Percentiles rank a stretch among this genome's conserved stretches.
Evolutionary conservation across 2,797 vertebrate species (phyloP).

Genomic region (Sebastes aleutianus): DNA sequence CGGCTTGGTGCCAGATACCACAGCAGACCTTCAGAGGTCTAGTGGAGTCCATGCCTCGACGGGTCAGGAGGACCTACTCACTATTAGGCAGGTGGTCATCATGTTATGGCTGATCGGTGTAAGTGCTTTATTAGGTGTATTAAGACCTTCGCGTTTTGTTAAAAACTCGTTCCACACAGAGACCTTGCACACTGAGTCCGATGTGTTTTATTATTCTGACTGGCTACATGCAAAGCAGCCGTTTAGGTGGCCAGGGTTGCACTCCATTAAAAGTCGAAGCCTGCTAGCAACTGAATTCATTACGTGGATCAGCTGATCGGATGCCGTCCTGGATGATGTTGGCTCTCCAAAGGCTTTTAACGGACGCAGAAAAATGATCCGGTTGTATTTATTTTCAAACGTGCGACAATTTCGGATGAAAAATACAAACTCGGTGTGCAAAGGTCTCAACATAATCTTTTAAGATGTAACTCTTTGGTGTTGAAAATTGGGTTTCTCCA

Average conservation of each 20-base stretch:
- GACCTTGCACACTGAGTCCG: not conserved
- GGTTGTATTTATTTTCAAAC: too few species aligned
- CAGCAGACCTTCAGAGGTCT: too few species aligned
- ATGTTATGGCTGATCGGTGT: too few species aligned
- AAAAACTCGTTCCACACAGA: not conserved
- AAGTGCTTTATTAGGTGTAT: slow-evolving; percentile 21
- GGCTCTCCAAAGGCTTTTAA: not conserved
- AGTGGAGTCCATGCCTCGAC: too few species aligned
- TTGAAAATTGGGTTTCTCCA: slow-evolving; percentile 11
- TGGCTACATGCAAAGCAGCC: not conserved
- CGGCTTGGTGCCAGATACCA: too few species aligned
- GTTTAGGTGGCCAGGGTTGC: not conserved
- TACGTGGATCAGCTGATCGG: not conserved
- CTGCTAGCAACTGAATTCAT: not conserved
- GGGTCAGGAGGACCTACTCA: too few species aligned
- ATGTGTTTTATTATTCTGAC: not conserved
- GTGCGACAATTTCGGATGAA: too few species aligned
- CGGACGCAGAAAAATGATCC: not conserved
- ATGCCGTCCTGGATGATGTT: not conserved
- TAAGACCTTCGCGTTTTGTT: not conserved
- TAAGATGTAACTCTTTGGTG: slow-evolving; percentile 24
- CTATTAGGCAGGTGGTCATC: too few species aligned
- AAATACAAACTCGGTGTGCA: too few species aligned
- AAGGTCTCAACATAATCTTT: not conserved
- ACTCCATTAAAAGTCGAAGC: not conserved